Evolutionary conservation across 1,140 invertebrate genomes (phyloP).

Genomic region (Drosophila elegans): DNA sequence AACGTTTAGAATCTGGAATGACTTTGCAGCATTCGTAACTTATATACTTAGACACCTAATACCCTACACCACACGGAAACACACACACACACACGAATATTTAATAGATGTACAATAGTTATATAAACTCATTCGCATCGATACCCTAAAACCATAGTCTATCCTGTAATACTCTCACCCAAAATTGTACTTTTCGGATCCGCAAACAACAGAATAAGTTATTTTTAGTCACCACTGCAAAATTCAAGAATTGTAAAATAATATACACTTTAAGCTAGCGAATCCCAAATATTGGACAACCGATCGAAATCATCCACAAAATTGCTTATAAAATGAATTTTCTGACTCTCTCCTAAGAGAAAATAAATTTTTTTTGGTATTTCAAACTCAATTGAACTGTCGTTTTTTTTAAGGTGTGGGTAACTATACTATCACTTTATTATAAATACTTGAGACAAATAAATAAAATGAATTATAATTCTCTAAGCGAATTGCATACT

Average conservation of each 20-base stretch:
- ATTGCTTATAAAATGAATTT: constrained; percentile 54
- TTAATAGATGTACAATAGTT: constrained; percentile 31
- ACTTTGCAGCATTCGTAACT: constrained; percentile 27
- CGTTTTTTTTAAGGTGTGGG: constrained; percentile 6
- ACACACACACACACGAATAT: constrained; percentile 10
- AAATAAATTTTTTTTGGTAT: constrained; percentile 79
- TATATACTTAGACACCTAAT: constrained; percentile 10
- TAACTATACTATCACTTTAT: neutral
- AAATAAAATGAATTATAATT: neutral
- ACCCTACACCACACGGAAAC: constrained; percentile 18
- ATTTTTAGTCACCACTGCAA: constrained; percentile 8
- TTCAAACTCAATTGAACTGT: constrained; percentile 54
- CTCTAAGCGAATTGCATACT: neutral
- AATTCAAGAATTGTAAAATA: constrained; percentile 11
- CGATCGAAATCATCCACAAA: constrained; percentile 37
- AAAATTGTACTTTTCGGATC: constrained; percentile 30
- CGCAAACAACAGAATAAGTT: constrained; percentile 8
- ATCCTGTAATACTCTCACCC: constrained; percentile 4
- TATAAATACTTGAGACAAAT: neutral
- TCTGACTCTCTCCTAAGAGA: constrained; percentile 54
- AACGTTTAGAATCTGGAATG: constrained; percentile 51
- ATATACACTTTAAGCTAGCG: constrained; percentile 22
- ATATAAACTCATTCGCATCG: constrained; percentile 16
- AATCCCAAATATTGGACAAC: constrained; percentile 36
- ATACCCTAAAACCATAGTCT: constrained; percentile 8